Evolutionary conservation across 2,113 vertebrate species (phyloP), one percentile per base, ranked within the genome.

Genomic region (Cyrtonyx montezumae): DNA sequence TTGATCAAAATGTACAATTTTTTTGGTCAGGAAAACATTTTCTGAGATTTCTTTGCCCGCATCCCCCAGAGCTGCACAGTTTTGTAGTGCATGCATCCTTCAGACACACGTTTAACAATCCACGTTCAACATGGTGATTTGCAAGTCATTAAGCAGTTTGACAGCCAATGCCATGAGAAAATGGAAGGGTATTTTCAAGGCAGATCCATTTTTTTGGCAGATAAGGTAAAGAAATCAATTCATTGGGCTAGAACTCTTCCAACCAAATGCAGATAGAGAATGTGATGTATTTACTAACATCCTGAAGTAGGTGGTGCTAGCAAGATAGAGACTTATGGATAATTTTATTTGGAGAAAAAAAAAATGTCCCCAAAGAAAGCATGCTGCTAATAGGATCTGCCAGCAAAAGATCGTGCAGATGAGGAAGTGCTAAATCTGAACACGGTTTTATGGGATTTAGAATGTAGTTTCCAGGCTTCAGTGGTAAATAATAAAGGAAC

Each of bases 141-240:
- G 93, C 94, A 93, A 95, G 95, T 96, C 96, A 96, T 96, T 97
- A 96, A 96, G 96, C 87, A 84, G 62, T 93, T 94, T 97, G 96
- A 96, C 95, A 96, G 96, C 91, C 94, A 95, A 93, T 96, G 88
- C 96, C 95, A 96, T 62, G 63, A 95, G 95, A 85, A 96, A 95
- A 96, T 83, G 95, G 95, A 95, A 96, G 92, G 93, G 84, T 96
- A 92, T 94, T 94, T 96, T 91, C 82, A 78, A 96, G 92, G 96
- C 94, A 97, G 96, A 92, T 93, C 36, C 28, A 19, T 94, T 95
- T 96, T 95, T 76, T 91, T 92, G 81, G 92, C 94, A 96, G 97
- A 95, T 96, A 96, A 97, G 96, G 91, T 26, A 13, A 28, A 36
- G 88, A 95, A 95, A 62, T 25, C 23, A 40, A 40, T 26, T 40